Percentiles rank a stretch among this genome's conserved stretches.
phyloP scores from a whole-genome alignment of 2,113 vertebrate genomes.

The Synodontis membranacea region DNA sequence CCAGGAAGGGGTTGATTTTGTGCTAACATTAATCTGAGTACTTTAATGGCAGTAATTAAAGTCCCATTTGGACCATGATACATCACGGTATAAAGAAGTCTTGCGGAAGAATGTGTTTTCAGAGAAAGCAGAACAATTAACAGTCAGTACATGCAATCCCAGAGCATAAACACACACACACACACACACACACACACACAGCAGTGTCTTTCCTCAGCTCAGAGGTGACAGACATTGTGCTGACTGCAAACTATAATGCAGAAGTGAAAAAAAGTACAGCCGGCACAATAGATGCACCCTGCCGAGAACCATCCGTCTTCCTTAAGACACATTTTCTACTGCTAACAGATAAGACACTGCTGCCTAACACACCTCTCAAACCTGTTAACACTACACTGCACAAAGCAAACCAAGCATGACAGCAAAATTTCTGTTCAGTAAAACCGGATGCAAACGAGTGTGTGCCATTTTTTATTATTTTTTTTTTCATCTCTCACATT shows the following conservation, averaged over 20 bases:
- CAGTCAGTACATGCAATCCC: background rate
- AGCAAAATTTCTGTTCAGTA: background rate
- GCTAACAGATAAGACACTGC: background rate
- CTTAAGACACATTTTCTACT: slow-evolving; percentile 37
- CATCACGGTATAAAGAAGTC: background rate
- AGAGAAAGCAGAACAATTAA: background rate
- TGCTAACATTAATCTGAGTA: background rate
- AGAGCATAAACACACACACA: slow-evolving; percentile 2
- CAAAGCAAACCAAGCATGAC: background rate
- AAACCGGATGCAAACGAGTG: background rate
- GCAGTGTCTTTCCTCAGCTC: slow-evolving; percentile 3
- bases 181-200: background rate
- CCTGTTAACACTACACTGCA: background rate
- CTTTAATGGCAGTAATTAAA: slow-evolving; percentile 1
- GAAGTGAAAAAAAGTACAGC: slow-evolving; percentile 23
- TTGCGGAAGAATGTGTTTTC: background rate
- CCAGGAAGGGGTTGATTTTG: background rate
- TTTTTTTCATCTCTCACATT: background rate
- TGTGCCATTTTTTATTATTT: background rate
- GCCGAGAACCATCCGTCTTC: slow-evolving; percentile 40
- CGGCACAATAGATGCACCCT: slow-evolving; percentile 23
- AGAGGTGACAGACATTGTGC: slow-evolving; percentile 33
- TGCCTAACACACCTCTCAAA: slow-evolving; percentile 8
- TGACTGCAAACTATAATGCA: slow-evolving; percentile 16
- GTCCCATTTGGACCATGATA: background rate